phyloP scores from a whole-genome alignment of 2,113 vertebrate species.

The Hepsetus odoe region DNA sequence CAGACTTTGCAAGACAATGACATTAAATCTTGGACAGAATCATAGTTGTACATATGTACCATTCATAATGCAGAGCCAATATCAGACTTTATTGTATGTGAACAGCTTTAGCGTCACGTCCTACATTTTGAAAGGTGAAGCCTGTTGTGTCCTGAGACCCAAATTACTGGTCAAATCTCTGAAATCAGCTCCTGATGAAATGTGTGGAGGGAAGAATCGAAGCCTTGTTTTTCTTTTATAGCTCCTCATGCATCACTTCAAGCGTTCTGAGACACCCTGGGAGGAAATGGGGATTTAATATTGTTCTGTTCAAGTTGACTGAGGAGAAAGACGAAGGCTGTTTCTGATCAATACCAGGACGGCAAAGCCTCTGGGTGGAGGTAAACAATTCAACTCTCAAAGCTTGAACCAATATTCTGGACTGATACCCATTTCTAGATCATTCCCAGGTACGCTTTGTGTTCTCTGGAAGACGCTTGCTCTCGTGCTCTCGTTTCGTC shows the following conservation, averaged over 20 bases:
- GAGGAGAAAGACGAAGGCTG: constrained; percentile 51
- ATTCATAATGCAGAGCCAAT: constrained; percentile 59
- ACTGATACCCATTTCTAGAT: constrained; percentile 47
- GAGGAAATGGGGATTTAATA: constrained; percentile 53
- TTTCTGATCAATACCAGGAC: constrained; percentile 62
- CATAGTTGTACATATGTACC: constrained; percentile 68
- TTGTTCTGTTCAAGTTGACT: constrained; percentile 60
- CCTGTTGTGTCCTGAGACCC: constrained; percentile 31
- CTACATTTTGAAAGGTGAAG: constrained; percentile 19
- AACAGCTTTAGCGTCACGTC: constrained; percentile 55
- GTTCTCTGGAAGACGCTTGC: constrained; percentile 27
- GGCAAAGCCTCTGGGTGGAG: constrained; percentile 33
- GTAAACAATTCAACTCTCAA: constrained; percentile 49
- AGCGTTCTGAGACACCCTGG: constrained; percentile 55
- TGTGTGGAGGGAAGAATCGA: constrained; percentile 39
- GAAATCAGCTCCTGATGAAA: constrained; percentile 50
- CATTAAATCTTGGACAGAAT: constrained; percentile 39
- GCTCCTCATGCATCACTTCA: constrained; percentile 44
- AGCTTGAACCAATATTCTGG: constrained; percentile 47
- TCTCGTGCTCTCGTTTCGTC: constrained; percentile 11
- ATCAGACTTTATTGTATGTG: constrained; percentile 59
- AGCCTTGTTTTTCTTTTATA: constrained; percentile 54
- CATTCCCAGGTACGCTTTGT: constrained; percentile 48
- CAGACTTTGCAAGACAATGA: constrained; percentile 18
- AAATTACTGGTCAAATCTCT: constrained; percentile 46